These are phyloP conservation scores for Drosophila rellima DNA, from an alignment of 2,888 invertebrate genomes.

Conservation along the genomic window DNA sequence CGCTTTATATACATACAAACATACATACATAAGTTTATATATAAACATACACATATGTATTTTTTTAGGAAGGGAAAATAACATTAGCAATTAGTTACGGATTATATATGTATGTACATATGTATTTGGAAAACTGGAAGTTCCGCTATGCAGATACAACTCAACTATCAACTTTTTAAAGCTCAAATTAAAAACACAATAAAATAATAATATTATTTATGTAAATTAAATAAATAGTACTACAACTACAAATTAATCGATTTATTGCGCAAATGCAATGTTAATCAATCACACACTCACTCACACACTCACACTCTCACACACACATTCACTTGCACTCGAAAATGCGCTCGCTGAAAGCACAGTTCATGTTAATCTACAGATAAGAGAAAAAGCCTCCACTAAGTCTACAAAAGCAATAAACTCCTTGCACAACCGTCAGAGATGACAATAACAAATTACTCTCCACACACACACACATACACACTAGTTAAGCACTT, in stretches of 20 bases:
- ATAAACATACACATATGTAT: slow-evolving; percentile 2
- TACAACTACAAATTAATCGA: slow-evolving; percentile 5
- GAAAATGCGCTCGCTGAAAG: neutral
- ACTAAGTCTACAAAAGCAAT: neutral
- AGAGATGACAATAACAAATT: neutral
- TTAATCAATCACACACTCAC: neutral
- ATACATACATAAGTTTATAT: slow-evolving; percentile 3
- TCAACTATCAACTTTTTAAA: neutral
- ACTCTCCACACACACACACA: neutral
- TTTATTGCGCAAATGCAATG: neutral
- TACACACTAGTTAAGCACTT: neutral
- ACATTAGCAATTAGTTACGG: slow-evolving; percentile 70
- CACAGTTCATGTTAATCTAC: slow-evolving; percentile 5
- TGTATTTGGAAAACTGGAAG: slow-evolving; percentile 42
- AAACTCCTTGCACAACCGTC: slow-evolving; percentile 1
- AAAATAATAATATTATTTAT: neutral
- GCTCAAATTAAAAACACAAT: neutral
- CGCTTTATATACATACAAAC: slow-evolving; percentile 23
- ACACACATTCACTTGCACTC: neutral
- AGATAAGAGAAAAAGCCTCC: neutral
- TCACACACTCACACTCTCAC: neutral
- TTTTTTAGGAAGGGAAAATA: slow-evolving; percentile 55
- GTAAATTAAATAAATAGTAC: neutral
- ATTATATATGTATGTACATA: neutral
- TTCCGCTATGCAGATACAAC: slow-evolving; percentile 8